These are phyloP conservation scores for Cacatua alba DNA, from an alignment of 2,113 vertebrate genomes.

Conservation along the genomic window DNA sequence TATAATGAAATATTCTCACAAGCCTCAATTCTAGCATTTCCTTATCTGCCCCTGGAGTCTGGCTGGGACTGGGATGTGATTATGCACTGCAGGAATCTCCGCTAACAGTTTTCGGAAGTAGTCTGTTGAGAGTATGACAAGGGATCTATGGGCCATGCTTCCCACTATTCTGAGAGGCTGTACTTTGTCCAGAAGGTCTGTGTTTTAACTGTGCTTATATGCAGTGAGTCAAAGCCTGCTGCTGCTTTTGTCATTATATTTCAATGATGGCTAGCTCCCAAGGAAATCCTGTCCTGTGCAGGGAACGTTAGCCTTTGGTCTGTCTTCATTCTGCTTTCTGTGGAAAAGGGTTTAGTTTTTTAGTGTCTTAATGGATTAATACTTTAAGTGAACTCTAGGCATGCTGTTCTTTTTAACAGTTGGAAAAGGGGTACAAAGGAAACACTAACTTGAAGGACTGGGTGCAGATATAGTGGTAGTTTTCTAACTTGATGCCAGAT, in stretches of 20 bases:
- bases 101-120: fast-evolving
- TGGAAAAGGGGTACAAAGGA: neutral
- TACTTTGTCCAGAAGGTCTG: neutral
- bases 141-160: fast-evolving
- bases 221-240: neutral
- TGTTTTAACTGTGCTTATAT: neutral
- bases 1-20: neutral
- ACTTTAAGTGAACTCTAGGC: neutral
- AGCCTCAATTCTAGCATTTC: neutral
- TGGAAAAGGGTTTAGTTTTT: neutral
- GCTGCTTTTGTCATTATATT: neutral
- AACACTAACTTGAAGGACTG: neutral
- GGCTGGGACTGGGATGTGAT: neutral
- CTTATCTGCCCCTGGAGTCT: neutral
- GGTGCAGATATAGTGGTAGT: neutral
- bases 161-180: neutral
- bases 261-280: fast-evolving
- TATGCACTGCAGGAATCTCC: neutral
- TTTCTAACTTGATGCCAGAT: neutral
- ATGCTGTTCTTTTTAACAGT: neutral
- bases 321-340: neutral
- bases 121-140: neutral
- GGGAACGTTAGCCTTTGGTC: neutral
- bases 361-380: neutral
- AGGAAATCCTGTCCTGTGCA: neutral